These are phyloP conservation scores for Hephaestus fuliginosus DNA, from an alignment of 2,797 vertebrate genomes.

Conservation along the genomic window DNA sequence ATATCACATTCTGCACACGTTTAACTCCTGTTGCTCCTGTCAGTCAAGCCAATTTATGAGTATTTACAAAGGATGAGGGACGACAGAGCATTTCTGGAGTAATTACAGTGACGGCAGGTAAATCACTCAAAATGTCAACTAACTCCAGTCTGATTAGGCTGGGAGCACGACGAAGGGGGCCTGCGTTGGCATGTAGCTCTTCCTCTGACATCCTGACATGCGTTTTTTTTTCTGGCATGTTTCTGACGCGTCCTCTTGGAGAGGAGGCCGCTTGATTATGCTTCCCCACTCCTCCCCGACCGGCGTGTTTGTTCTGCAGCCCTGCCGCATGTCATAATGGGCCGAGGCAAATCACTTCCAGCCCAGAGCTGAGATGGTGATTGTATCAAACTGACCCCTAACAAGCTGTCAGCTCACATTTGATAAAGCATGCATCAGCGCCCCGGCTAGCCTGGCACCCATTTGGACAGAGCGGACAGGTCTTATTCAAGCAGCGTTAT, in stretches of 20 bases:
- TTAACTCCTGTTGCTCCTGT: constrained; percentile 26
- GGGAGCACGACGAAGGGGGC: constrained; percentile 32
- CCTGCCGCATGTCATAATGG: constrained; percentile 69
- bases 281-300: constrained; percentile 39
- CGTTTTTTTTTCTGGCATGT: constrained; percentile 36
- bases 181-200: neutral
- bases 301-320: constrained; percentile 51
- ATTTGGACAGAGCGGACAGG: constrained; percentile 67
- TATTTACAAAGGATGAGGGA: constrained; percentile 38
- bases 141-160: constrained; percentile 45
- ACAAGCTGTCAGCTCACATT: constrained; percentile 84
- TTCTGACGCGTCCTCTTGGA: constrained; percentile 32
- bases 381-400: constrained; percentile 83
- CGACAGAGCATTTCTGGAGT: constrained; percentile 44
- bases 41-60: constrained; percentile 40
- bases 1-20: constrained; percentile 5
- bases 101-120: constrained; percentile 52
- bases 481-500: constrained; percentile 53
- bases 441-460: constrained; percentile 44
- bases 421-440: constrained; percentile 80
- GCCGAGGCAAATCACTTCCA: constrained; percentile 76
- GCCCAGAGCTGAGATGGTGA: constrained; percentile 69
- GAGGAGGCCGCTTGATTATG: constrained; percentile 57
- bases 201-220: constrained; percentile 47
- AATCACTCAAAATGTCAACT: constrained; percentile 53